Base-by-base conservation (phyloP, 35 echinoderm and acorn worm species). In the Heliocidaris erythrogramma region DNA sequence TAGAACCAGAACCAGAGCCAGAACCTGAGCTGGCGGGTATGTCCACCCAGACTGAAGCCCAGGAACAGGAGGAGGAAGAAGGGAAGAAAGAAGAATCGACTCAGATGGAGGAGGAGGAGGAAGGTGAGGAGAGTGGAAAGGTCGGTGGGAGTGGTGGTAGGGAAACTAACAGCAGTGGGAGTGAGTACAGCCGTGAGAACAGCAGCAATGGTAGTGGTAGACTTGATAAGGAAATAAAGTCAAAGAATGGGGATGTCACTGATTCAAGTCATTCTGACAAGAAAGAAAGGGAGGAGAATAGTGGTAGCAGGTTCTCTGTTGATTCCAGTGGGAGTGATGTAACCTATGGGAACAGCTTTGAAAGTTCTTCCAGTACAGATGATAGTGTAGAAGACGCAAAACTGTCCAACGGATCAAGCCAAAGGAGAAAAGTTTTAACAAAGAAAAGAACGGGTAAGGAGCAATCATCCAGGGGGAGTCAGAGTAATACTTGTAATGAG, bases 31-130 rank as follows among this genome's bases (percentile, higher is more conserved):
- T 86, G 49, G 95, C 59, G 27, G 96, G 87, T 4, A 95, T 93
- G 50, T 95, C 94, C 14, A 99, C 98, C 5, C 98, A 99, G 91
- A 97, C 95, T 11, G 97, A 98, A 31, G 42, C 93, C 2, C 71
- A 56, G 24, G 91, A 86, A 9, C 92, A 97, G 29, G 94, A 96
- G n/a, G 94, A 95, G 32, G 94, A 94, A 65, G 94, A 86, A 48
- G 94, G 85, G 32, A 92, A 93, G 48, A 56, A 60, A 59, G 42
- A 96, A 96, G 97, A 94, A 89, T 94, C 93, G 96, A 85, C 13
- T 61, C 60, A 98, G 49, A 90, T 85, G 94, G 92, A 88, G 32
- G 93, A 78, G 49, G 93, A 18, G 8, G 59, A 35, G n/a, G 93
- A 94, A 47, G 50, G 49, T 85, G 92, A 88, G 21, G 60, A 90